phyloP scores from a whole-genome alignment of 2,113 vertebrate species.

The Pelecanus crispus region DNA sequence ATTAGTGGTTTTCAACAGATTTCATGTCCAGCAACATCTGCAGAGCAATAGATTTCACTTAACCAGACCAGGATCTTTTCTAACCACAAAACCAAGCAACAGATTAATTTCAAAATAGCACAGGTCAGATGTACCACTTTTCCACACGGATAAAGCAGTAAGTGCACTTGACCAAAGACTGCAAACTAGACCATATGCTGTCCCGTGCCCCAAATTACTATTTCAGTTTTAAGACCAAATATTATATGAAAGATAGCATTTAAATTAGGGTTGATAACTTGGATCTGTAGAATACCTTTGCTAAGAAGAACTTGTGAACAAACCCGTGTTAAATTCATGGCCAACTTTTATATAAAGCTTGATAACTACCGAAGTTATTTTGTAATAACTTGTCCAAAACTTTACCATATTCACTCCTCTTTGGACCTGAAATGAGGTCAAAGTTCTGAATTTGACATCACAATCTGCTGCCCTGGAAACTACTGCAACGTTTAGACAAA shows the following conservation, averaged over 20 bases:
- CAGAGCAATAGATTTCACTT: slow-evolving; percentile 46
- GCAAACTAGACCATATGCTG: not conserved
- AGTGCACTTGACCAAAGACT: not conserved
- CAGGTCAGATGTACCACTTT: not conserved
- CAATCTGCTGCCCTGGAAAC: not conserved
- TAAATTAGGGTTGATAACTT: not conserved
- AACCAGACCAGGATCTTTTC: slow-evolving; percentile 39
- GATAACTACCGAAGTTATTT: not conserved
- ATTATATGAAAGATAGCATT: not conserved
- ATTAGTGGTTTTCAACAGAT: slow-evolving; percentile 59
- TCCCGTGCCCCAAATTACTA: not conserved
- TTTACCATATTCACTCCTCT: not conserved
- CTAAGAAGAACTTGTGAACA: not conserved
- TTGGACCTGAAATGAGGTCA: not conserved
- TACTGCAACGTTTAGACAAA: slow-evolving; percentile 16
- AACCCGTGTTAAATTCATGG: not conserved
- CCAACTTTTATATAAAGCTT: not conserved
- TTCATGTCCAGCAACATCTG: slow-evolving; percentile 53
- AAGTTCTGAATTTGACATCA: not conserved
- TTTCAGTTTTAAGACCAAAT: not conserved
- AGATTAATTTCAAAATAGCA: slow-evolving; percentile 55
- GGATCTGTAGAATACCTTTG: not conserved
- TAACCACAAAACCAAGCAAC: slow-evolving; percentile 53
- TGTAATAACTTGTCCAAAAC: not conserved
- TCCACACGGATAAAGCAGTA: not conserved